Base-by-base conservation (phyloP, 2,888 invertebrate genomes). In the Agrochola macilenta region DNA sequence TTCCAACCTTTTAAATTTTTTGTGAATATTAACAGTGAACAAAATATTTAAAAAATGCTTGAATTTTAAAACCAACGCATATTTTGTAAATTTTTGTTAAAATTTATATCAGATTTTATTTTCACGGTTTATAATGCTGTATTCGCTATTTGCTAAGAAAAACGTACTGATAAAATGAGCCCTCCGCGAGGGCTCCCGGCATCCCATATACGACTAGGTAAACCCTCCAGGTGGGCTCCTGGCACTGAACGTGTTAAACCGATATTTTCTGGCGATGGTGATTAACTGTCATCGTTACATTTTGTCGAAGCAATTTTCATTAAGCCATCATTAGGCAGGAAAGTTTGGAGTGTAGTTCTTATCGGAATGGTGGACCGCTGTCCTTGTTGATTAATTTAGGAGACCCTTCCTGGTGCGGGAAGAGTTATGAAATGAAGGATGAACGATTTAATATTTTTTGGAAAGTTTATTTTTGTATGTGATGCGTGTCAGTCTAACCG, bases 311-410 rank as follows among this genome's bases (percentile, higher is more conserved):
- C 91, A 92, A 94, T 95, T 94, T 95, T 94, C 94, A 94, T 93
- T 92, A 93, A 93, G 92, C 93, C 92, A 91, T 93, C 94, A 93
- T 95, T 94, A 95, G 87, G 69, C 65, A 60, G 88, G 90, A 92
- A 90, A 94, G 94, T 91, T 95, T 90, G 88, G 91, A 92, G 92
- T 80, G 66, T 58, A 89, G 89, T 93, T 91, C 93, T 93, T 90
- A 92, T 91, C 93, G 93, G 78, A 81, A 79, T 54, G 87, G 90
- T 86, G 72, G 81, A 88, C 92, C 93, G 91, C 90, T 93, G 94
- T 94, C 94, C 90, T 87, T 83, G 83, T 88, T 93, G 92, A 95
- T 94, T 95, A 95, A 95, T 95, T 94, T 92, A 91, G 92, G 92
- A 87, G 90, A 79, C 78, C 75, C 84, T 82, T 76, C 17, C 68